Evolutionary conservation across 2,113 vertebrate genomes (phyloP).

Genomic region (Sterrhoptilus dennistouni): DNA sequence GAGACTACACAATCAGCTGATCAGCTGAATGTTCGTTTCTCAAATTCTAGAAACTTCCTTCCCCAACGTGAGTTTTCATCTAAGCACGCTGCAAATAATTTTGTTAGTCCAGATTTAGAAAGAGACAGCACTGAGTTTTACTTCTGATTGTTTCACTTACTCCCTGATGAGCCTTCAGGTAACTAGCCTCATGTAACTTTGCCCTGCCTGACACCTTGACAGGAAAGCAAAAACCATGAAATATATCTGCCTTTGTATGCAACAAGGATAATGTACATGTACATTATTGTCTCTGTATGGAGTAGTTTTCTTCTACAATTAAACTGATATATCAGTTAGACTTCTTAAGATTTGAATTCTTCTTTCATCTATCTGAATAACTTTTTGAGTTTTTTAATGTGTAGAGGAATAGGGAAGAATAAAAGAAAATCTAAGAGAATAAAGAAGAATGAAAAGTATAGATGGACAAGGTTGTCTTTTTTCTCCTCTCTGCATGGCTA

Average conservation of each 20-base stretch:
- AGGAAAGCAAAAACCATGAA: background rate
- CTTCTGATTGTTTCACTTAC: background rate
- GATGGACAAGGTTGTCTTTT: background rate
- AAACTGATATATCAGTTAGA: background rate
- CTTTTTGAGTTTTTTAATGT: background rate
- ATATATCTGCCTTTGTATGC: background rate
- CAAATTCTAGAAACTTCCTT: background rate
- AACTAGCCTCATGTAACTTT: background rate
- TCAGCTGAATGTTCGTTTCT: background rate
- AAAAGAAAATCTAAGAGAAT: background rate
- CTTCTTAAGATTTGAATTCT: background rate
- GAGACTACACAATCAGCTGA: background rate
- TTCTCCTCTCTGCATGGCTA: background rate
- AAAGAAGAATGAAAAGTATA: background rate
- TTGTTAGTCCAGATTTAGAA: background rate
- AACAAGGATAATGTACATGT: background rate
- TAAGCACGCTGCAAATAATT: background rate
- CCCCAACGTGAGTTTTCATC: background rate
- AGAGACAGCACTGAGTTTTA: background rate
- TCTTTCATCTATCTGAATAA: background rate
- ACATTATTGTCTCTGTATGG: background rate
- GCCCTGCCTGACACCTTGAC: background rate
- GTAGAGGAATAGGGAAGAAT: background rate
- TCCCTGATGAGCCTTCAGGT: background rate
- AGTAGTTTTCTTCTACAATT: background rate